Conservation (phyloP, 2,888 invertebrate genomes). For the Cheilosia impressa region DNA sequence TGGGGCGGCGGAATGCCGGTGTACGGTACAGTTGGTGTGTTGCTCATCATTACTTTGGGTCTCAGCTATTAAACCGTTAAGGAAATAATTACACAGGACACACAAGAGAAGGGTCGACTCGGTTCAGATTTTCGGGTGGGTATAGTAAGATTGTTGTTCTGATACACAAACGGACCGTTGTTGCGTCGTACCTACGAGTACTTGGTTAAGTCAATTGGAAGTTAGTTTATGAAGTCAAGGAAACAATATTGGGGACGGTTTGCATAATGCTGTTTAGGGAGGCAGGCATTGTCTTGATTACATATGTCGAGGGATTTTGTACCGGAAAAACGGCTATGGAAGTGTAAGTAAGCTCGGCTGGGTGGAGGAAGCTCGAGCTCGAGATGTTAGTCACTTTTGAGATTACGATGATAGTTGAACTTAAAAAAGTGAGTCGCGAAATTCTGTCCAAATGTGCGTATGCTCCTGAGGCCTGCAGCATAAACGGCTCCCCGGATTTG, state of each 20-base stretch:
- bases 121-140: constrained; percentile 4
- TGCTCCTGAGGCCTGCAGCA: no score
- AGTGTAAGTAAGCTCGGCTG: no score
- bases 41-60: constrained; percentile 38
- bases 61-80: constrained; percentile 32
- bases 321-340: no score
- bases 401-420: no score
- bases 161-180: not conserved
- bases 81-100: constrained; percentile 36
- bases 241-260: constrained; percentile 15
- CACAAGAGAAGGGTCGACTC: constrained; percentile 8
- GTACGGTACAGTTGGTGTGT: constrained; percentile 16
- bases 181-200: not conserved
- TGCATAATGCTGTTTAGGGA: not conserved
- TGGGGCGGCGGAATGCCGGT: not conserved
- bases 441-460: no score
- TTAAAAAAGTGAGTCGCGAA: no score
- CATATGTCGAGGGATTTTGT: no score
- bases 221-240: constrained; percentile 35
- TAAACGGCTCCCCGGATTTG: no score
- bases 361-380: no score
- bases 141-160: constrained; percentile 10
- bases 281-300: no score
- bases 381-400: no score
- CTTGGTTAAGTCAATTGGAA: constrained; percentile 40